Percentiles rank a stretch among this genome's conserved stretches.
Evolutionary conservation across 2,888 invertebrate species (phyloP).

Genomic region (Brenthis daphne): DNA sequence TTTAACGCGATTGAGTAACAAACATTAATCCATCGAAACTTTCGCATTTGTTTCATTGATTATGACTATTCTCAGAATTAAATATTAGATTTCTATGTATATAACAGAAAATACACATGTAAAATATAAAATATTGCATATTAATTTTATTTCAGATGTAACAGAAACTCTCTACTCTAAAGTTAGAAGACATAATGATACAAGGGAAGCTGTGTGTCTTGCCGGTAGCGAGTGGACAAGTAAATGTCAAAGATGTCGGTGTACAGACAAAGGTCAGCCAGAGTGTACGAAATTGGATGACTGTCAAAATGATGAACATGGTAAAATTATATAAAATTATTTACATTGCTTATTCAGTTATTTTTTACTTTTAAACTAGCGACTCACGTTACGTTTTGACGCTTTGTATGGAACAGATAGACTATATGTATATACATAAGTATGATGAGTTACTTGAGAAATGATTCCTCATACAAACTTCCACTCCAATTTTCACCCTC

Average conservation of each 20-base stretch:
- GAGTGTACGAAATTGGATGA: conserved; percentile 47
- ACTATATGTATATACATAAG: no score
- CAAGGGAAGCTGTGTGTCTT: conserved; percentile 50
- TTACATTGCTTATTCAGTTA: neutral
- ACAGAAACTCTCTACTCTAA: neutral
- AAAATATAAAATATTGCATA: neutral
- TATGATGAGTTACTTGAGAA: no score
- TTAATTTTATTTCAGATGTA: neutral
- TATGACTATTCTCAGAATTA: neutral
- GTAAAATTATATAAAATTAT: conserved; percentile 38
- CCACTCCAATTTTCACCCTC: no score
- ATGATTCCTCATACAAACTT: no score
- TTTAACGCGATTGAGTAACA: no score
- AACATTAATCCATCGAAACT: no score
- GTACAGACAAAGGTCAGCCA: conserved; percentile 53
- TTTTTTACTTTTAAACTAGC: no score
- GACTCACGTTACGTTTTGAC: no score
- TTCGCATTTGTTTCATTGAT: no score
- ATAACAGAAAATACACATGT: neutral
- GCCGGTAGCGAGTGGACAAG: conserved; percentile 62
- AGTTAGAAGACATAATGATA: conserved; percentile 19
- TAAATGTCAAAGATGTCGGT: conserved; percentile 60
- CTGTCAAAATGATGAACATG: conserved; percentile 40
- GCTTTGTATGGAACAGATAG: no score
- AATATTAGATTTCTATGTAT: neutral